Evolutionary conservation across 2,113 vertebrate genomes (phyloP).

Genomic region (Mohoua ochrocephala): DNA sequence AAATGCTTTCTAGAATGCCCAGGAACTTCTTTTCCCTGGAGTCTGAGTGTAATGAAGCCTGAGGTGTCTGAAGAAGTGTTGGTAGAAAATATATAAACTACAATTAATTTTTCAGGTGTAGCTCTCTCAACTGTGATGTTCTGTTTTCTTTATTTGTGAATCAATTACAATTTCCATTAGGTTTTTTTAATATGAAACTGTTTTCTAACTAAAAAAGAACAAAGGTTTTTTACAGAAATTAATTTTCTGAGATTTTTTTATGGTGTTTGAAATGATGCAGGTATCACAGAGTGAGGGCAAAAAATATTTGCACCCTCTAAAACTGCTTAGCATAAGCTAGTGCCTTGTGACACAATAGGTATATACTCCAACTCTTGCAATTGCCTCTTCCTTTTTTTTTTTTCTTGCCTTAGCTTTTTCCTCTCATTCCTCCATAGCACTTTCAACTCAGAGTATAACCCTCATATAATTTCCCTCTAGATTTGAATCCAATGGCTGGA

Average conservation of each 20-base stretch:
- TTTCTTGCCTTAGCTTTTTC: fast-evolving
- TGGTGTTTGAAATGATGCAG: background rate
- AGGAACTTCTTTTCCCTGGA: background rate
- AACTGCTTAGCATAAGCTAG: background rate
- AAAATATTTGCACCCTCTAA: background rate
- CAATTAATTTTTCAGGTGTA: background rate
- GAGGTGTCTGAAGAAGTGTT: background rate
- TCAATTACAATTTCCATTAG: background rate
- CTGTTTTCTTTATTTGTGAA: background rate
- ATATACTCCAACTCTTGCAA: background rate
- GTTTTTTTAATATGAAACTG: background rate
- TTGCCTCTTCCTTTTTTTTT: background rate
- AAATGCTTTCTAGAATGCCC: background rate
- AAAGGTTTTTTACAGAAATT: background rate
- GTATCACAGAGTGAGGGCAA: background rate
- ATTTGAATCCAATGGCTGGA: background rate
- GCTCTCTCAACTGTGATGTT: background rate
- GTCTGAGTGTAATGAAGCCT: background rate
- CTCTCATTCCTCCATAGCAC: background rate
- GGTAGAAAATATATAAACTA: background rate
- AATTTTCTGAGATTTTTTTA: background rate
- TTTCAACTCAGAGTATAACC: background rate
- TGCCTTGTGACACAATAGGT: no score
- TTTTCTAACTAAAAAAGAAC: background rate
- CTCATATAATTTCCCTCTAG: background rate